These are phyloP conservation scores for Tipula helvola DNA, from an alignment of 2,888 invertebrate genomes.

Conservation along the genomic window DNA sequence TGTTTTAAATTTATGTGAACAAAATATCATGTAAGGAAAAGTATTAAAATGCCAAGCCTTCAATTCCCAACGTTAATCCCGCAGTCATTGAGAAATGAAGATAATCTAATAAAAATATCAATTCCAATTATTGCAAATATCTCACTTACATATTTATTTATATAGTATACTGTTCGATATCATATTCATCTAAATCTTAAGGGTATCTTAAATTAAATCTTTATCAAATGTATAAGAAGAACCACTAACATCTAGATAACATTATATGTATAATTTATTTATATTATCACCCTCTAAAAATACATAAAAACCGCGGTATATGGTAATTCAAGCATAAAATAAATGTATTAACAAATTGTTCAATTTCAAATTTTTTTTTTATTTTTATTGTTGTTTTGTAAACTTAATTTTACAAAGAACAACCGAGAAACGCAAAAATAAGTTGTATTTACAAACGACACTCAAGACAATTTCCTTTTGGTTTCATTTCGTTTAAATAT, in stretches of 20 bases:
- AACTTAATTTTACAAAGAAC: background rate
- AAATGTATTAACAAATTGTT: slow-evolving; percentile 4
- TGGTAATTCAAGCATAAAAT: background rate
- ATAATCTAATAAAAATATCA: background rate
- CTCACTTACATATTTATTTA: background rate
- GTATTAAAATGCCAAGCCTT: background rate
- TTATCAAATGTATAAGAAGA: background rate
- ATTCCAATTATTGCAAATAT: background rate
- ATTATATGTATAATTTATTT: background rate
- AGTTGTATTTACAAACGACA: background rate
- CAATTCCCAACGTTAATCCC: background rate
- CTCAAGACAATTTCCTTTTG: background rate
- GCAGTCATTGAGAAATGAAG: background rate
- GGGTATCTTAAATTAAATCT: background rate
- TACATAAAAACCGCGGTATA: background rate
- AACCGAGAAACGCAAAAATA: background rate
- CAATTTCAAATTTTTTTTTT: background rate
- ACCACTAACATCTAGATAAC: background rate
- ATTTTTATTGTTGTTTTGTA: background rate
- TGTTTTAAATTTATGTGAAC: background rate
- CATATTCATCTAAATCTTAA: background rate
- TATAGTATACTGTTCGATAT: background rate
- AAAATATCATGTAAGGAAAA: too few relatives aligned
- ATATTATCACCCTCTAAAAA: background rate
- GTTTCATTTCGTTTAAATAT: background rate